Base-by-base conservation (phyloP, 2,113 vertebrate species). In the Urocitellus parryii region DNA sequence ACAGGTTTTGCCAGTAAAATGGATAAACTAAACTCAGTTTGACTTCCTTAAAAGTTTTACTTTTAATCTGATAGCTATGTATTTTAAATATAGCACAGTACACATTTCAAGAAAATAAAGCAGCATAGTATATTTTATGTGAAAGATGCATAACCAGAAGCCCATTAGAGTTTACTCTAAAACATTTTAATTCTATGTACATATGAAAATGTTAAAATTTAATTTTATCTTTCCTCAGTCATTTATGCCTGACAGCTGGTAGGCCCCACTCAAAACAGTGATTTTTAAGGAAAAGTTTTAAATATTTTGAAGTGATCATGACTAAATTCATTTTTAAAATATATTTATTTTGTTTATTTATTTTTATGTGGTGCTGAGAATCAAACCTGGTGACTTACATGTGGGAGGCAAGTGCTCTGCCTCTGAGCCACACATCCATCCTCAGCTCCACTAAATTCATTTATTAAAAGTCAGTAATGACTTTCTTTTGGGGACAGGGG, bases 61-160 rank as follows among this genome's bases (percentile, higher is more conserved):
- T 51, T 51, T 51, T 81, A 70, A 86, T 90, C 68, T 87, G 25
- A 42, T 45, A 95, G 32, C 14, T 77, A 91, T 79, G 37, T 80
- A 89, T 82, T 96, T 93, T 88, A 96, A 96, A 91, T 48, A 83
- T 9, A 86, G 12, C 37, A 90, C 2, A 53, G 29, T 73, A 86
- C 63, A 58, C 14, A 27, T 39, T 51, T 34, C 39, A n/a, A 87
- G 48, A 22, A 73, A 68, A 94, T 37, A 63, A 74, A 84, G 65
- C 91, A 67, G 25, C 8, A 84, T 0, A 65, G 39, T 45, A 20
- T 74, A 77, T 78, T 86, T 86, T 48, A 58, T 67, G 25, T 77
- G 72, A 88, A 97, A 95, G 65, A 86, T 17, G 17, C 20, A 85
- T 32, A 74, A 68, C 83, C 70, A 77, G 39, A 90, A 96, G 78